These are phyloP conservation scores for Trichopoda pennipes DNA, from an alignment of 2,888 invertebrate genomes.

Conservation along the genomic window DNA sequence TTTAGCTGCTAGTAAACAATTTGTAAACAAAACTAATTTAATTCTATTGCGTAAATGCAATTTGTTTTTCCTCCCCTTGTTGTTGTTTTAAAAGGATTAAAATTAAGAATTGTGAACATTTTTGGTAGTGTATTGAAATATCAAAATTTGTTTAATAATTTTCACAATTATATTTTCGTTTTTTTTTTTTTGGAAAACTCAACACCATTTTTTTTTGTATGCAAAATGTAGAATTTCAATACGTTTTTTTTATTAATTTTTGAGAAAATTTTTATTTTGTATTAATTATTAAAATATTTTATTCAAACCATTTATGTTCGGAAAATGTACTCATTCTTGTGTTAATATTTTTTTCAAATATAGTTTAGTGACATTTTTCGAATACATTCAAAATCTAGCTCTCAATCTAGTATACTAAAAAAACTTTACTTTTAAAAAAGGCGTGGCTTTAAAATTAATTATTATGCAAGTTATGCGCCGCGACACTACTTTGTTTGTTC, in stretches of 20 bases:
- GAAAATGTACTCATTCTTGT: constrained; percentile 28
- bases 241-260: constrained; percentile 9
- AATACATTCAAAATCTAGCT: too few relatives aligned
- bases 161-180: constrained; percentile 42
- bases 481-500: too few relatives aligned
- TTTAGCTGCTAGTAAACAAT: constrained; percentile 52
- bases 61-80: constrained; percentile 78
- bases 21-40: constrained; percentile 51
- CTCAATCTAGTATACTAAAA: too few relatives aligned
- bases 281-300: constrained; percentile 9
- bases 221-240: too few relatives aligned
- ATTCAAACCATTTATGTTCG: constrained; percentile 46
- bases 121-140: constrained; percentile 53
- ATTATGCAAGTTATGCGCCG: too few relatives aligned
- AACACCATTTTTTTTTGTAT: constrained; percentile 58
- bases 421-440: too few relatives aligned
- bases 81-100: constrained; percentile 45
- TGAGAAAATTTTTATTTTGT: constrained; percentile 11
- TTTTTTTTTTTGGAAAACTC: constrained; percentile 56
- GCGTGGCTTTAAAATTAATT: too few relatives aligned
- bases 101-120: constrained; percentile 40
- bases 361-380: too few relatives aligned
- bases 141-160: constrained; percentile 52
- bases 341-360: background rate
- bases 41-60: constrained; percentile 81